Evolutionary conservation across 1,140 invertebrate species (phyloP), one percentile per base, ranked within the genome.

Genomic region (Galleria mellonella): DNA sequence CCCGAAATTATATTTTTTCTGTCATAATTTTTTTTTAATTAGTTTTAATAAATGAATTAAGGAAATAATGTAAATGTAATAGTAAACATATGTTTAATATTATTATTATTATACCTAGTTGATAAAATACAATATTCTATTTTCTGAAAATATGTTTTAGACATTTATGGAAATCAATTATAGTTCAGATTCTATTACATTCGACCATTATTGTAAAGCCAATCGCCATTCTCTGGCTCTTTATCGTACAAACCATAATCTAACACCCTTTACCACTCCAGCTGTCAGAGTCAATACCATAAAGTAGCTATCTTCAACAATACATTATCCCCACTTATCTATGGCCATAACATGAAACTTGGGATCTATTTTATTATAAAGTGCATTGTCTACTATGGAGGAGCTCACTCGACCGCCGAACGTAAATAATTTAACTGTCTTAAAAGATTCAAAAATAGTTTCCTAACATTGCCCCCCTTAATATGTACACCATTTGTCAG

Each of bases 371-470:
- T 83, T 85, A 83, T 85, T 83, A 85, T 85, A 85, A 85, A 85
- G 67, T 82, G 73, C 78, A 83, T 85, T 83, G 81, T 81, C 77
- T 79, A 67, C 67, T 60, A 53, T 47, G 45, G 60, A 68, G 52
- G 61, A 72, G 70, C 61, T 55, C 69, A 67, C 68, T 70, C 66
- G 70, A 74, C 72, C 77, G 55, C 59, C 62, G 60, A 68, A 73
- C 71, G 66, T 85, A 85, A 85, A 85, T 83, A 83, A 85, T 85
- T 82, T 83, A 85, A 83, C 72, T 83, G 77, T 85, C 82, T 85
- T 85, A 85, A 85, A 85, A 85, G 82, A 85, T 85, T 85, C 82
- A 85, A 85, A 85, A 85, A 85, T 85, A 85, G 82, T 85, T 82
- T 85, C 64, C 82, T 82, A 78, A 83, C 78, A 79, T 78, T 76